Base-by-base conservation (phyloP, 1,140 invertebrate species). In the Microplitis demolitor region DNA sequence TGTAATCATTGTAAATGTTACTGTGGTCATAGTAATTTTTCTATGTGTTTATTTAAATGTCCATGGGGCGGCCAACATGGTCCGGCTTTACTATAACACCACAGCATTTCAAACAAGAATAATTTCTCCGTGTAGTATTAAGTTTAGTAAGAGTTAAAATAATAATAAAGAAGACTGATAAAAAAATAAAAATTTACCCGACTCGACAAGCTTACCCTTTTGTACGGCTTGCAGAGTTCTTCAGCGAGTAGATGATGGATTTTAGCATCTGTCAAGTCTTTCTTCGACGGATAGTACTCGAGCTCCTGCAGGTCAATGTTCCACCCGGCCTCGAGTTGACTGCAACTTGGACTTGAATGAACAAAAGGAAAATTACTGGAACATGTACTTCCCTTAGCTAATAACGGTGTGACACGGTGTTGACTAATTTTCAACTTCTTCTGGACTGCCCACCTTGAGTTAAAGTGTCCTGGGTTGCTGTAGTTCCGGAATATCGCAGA, bases 281-380 rank as follows among this genome's bases (percentile, higher is more conserved):
- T 96, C 80, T 93, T 95, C 51, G 93, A 95, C 66, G 95, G 94
- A 89, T 95, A 96, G 82, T 97, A 97, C 82, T 97, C 95, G 77
- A 97, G 85, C 81, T 97, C 95, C 83, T 96, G 95, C 89, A 97
- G 93, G 83, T 98, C 96, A 77, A 97, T 92, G 85, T 96, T 97
- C 91, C 94, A 94, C 56, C 91, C 93, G 9, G 92, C 89, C 81
- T 95, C 93, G 78, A 94, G 84, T 87, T 94, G 93, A 78, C 91
- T 93, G 82, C 93, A 92, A 86, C 93, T 94, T 71, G 91, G 91
- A 86, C 93, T 94, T 83, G 61, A 63, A 69, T 69, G 51, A 64
- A 68, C 64, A 72, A 71, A 69, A 61, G 34, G 53, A 70, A 62
- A 64, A 66, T 66, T 60, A 66, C 53, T 60, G 45, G 34, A 51